Evolutionary conservation across 53 echinoderm and acorn worm genomes (phyloP).

Genomic region (Patiria pectinifera): DNA sequence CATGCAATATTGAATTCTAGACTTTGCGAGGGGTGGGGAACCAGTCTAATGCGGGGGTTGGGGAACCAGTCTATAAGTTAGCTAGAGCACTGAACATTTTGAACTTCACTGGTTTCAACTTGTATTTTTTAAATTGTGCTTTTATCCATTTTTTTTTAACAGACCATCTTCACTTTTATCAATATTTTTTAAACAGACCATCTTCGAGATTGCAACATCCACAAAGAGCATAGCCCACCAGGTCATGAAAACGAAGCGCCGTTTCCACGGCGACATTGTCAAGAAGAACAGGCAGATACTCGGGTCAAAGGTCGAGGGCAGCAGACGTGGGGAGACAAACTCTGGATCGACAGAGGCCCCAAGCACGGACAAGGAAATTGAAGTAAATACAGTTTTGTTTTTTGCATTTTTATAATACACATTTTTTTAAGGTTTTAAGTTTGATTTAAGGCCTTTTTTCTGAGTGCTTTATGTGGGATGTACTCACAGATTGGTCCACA

Average conservation of each 20-base stretch:
- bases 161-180: conserved; percentile 65
- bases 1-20: no score
- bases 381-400: conserved; percentile 5
- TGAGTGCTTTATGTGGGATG: no score
- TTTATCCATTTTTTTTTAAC: background rate
- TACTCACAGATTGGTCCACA: no score
- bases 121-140: background rate
- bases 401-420: background rate
- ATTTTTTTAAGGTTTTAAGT: background rate
- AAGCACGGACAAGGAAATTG: conserved; percentile 62
- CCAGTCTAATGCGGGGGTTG: no score
- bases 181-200: conserved; percentile 61
- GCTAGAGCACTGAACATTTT: background rate
- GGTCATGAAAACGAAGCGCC: conserved; percentile 86
- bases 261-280: conserved; percentile 72
- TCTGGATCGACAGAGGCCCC: background rate
- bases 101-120: background rate
- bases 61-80: no score
- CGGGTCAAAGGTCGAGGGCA: conserved; percentile 24
- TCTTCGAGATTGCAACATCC: conserved; percentile 88
- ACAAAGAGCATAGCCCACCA: conserved; percentile 75
- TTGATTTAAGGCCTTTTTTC: background rate
- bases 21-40: no score
- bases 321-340: background rate
- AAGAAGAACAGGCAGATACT: conserved; percentile 63